phyloP scores from a whole-genome alignment of 1,140 invertebrate genomes.

The Diuraphis noxia region DNA sequence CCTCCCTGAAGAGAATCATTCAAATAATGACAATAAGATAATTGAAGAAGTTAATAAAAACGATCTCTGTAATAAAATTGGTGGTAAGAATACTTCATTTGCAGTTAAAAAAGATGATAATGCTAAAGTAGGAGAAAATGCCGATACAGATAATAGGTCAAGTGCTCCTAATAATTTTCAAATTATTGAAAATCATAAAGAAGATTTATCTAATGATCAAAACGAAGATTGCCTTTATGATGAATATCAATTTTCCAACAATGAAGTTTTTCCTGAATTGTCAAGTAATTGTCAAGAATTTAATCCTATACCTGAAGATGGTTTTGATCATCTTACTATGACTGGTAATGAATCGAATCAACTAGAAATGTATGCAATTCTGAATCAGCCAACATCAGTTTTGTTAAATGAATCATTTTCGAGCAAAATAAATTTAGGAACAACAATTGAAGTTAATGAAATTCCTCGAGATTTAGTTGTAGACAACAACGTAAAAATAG shows the following conservation, averaged over 20 bases:
- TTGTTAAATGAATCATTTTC: neutral
- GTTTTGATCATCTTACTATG: neutral
- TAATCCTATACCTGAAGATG: neutral
- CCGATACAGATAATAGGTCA: neutral
- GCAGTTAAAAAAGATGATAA: too few relatives aligned
- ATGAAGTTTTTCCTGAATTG: too few relatives aligned
- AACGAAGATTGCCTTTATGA: neutral
- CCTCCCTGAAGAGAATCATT: neutral
- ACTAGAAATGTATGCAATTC: neutral
- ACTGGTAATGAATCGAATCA: neutral
- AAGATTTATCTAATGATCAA: neutral
- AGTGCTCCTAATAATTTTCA: neutral
- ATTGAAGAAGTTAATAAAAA: too few relatives aligned
- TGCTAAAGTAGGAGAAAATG: neutral
- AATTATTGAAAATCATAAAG: neutral
- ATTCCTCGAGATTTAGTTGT: neutral
- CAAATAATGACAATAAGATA: neutral
- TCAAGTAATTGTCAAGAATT: too few relatives aligned
- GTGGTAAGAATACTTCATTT: too few relatives aligned
- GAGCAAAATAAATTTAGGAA: neutral
- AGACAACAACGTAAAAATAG: neutral
- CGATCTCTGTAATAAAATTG: too few relatives aligned
- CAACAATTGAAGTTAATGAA: neutral
- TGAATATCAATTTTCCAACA: too few relatives aligned
- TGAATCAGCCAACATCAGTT: neutral